A percentile compares a stretch with the other conserved stretches of the same genome.
Conservation (phyloP, 1,140 invertebrate species). For the Telenomus remus region DNA sequence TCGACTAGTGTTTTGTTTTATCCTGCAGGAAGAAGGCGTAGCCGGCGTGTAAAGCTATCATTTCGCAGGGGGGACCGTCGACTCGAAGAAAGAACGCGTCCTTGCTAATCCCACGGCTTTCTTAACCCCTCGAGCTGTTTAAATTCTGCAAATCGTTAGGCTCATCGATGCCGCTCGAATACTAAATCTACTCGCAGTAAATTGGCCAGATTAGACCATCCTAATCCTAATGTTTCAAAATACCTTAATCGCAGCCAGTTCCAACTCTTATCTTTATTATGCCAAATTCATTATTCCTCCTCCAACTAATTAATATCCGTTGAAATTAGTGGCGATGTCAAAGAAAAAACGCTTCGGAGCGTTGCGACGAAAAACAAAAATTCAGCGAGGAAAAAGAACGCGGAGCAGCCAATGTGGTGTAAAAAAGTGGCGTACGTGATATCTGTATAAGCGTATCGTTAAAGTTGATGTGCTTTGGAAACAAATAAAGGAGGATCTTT, state of each 20-base stretch:
- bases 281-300: no score
- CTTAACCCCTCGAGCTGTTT: slow-evolving; percentile 72
- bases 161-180: slow-evolving; percentile 42
- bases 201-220: slow-evolving; percentile 62
- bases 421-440: slow-evolving; percentile 43
- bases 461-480: slow-evolving; percentile 52
- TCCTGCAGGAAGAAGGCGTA: slow-evolving; percentile 65
- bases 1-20: slow-evolving; percentile 76
- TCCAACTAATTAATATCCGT: no score
- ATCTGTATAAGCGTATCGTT: slow-evolving; percentile 49
- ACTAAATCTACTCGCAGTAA: slow-evolving; percentile 56
- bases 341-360: no score
- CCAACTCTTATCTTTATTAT: no score
- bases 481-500: slow-evolving; percentile 59
- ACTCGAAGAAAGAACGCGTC: slow-evolving; percentile 38
- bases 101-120: slow-evolving; percentile 66
- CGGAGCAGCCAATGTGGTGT: not conserved
- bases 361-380: no score
- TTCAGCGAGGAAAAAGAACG: not conserved
- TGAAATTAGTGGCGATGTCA: no score
- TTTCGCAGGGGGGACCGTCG: slow-evolving; percentile 36
- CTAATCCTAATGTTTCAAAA: no score
- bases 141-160: slow-evolving; percentile 73
- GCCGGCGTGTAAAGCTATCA: slow-evolving; percentile 35
- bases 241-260: no score